A percentile compares a stretch with the other conserved stretches of the same genome.
Conservation (phyloP, 2,113 vertebrate species). For the Shinisaurus crocodilurus region DNA sequence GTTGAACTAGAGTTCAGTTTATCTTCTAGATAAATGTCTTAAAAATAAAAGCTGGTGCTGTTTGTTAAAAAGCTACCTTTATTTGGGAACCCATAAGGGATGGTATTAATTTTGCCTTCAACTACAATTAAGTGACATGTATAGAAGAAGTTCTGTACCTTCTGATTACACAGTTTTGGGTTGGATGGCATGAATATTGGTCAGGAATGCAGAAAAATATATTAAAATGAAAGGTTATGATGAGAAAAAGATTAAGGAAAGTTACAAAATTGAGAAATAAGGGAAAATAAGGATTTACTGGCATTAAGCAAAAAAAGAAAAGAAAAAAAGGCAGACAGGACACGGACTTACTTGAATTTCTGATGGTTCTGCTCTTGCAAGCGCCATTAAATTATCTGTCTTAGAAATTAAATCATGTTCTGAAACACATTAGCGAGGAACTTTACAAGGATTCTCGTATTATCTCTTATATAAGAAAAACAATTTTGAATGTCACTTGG, state of each 20-base stretch:
- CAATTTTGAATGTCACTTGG: constrained; percentile 16
- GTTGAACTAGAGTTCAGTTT: background rate
- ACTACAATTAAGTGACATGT: background rate
- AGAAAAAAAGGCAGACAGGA: background rate
- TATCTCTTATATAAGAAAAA: constrained; percentile 47
- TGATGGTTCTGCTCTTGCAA: background rate
- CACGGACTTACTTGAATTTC: constrained; percentile 9
- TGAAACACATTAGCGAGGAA: constrained; percentile 23
- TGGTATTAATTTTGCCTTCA: constrained; percentile 3
- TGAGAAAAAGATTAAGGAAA: constrained; percentile 28
- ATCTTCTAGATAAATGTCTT: background rate
- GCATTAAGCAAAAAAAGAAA: constrained; percentile 28
- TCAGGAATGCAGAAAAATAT: background rate
- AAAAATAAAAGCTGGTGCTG: background rate
- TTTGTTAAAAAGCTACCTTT: constrained; percentile 1
- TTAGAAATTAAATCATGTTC: constrained; percentile 28
- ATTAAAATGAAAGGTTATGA: constrained; percentile 4
- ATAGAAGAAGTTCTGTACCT: background rate
- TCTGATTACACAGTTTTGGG: background rate
- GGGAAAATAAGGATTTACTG: background rate
- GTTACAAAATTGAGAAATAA: background rate
- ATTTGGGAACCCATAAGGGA: background rate
- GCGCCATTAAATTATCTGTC: background rate
- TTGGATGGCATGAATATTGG: background rate
- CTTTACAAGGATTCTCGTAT: constrained; percentile 11